Evolutionary conservation across 2,797 vertebrate genomes (phyloP).

Genomic region (Benthosema pterotum): DNA sequence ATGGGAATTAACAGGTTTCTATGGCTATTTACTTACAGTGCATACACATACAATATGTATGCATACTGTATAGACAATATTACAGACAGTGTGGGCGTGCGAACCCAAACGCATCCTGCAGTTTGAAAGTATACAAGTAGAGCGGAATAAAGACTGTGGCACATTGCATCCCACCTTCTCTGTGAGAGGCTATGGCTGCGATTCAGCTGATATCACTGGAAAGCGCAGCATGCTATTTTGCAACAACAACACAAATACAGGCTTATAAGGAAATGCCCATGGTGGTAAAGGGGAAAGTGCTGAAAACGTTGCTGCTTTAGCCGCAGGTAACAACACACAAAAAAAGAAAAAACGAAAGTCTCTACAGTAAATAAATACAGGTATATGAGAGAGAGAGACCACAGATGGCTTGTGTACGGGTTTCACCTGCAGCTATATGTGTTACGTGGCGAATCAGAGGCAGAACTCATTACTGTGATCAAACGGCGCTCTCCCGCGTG

Average conservation of each 20-base stretch:
- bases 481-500: slow-evolving; percentile 68
- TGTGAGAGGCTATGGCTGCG: neutral
- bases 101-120: too few relatives aligned
- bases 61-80: too few relatives aligned
- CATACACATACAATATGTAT: too few relatives aligned
- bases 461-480: slow-evolving; percentile 81
- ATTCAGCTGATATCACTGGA: slow-evolving; percentile 15
- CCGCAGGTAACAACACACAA: slow-evolving; percentile 41
- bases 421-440: slow-evolving; percentile 75
- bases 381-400: slow-evolving; percentile 16
- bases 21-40: too few relatives aligned
- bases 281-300: slow-evolving; percentile 40
- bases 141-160: too few relatives aligned
- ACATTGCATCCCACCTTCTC: neutral
- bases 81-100: too few relatives aligned
- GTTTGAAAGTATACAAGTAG: too few relatives aligned
- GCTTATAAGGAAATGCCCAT: slow-evolving; percentile 9
- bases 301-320: slow-evolving; percentile 27
- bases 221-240: slow-evolving; percentile 4
- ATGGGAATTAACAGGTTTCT: too few relatives aligned
- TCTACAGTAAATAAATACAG: slow-evolving; percentile 61
- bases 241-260: slow-evolving; percentile 22
- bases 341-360: neutral
- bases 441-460: slow-evolving; percentile 67
- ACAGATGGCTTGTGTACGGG: slow-evolving; percentile 11